Evolutionary conservation across 2,113 vertebrate genomes (phyloP), one percentile per base, ranked within the genome.

Genomic region (Typhlomys cinereus): DNA sequence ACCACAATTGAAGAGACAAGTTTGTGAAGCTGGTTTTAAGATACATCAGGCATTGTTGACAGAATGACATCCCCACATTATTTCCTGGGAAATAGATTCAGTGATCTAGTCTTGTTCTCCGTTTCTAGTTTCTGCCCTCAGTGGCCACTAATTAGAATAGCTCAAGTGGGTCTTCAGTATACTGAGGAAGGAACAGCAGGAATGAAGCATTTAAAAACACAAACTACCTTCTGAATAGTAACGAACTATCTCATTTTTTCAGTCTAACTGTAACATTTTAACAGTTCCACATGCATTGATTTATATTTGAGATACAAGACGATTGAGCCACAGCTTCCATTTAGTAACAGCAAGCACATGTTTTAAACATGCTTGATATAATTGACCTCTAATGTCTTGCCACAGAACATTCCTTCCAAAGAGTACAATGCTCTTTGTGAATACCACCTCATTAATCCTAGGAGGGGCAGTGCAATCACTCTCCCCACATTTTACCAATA

Each of bases 401-500:
- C 88, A 73, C 67, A 84, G 67, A 92, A 59, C 92, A 92, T 90
- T 95, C 90, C 64, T 94, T 92, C 92, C 80, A 39, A 86, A 17
- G 59, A 86, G 17, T 36, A 93, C n/a, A 89, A 74, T 78, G 64
- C 54, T 89, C 39, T 84, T 79, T 86, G 48, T 84, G 86, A 94
- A 75, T 91, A 59, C 75, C 88, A 86, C 81, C 66, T 90, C 93
- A 82, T 93, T 91, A 94, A 96, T 95, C 48, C 87, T 89, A 62
- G 84, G 93, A 91, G 86, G 86, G 66, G 71, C 79, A 66, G 52
- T 2, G 34, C 81, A 34, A 59, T 87, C 81, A 83, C 71, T 79
- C 76, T 74, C 48, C 39, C 67, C 12, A 88, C 66, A 36, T 81
- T 89, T 88, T 91, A 74, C 62, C 75, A 79, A 27, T 81, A 84